Evolutionary conservation across 2,888 invertebrate genomes (phyloP).

Genomic region (Meta bourneti): DNA sequence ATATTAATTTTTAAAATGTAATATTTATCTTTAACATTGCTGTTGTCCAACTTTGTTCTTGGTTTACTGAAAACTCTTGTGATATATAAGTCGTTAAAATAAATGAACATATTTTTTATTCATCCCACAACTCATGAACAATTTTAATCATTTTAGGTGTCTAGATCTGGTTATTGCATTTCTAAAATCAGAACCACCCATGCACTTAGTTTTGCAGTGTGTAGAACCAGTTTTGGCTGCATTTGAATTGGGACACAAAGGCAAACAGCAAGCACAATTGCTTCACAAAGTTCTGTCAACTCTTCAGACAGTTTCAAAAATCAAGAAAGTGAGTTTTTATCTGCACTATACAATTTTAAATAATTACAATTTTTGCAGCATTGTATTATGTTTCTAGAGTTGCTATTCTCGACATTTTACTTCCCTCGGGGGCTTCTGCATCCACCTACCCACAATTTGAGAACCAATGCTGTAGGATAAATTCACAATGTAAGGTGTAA

Average conservation of each 20-base stretch:
- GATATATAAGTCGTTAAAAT: no score
- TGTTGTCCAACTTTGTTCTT: no score
- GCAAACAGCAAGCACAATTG: constrained; percentile 48
- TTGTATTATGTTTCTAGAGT: not conserved
- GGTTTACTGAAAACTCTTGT: no score
- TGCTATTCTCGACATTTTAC: not conserved
- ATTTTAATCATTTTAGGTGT: constrained; percentile 41
- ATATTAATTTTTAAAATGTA: no score
- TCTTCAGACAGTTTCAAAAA: constrained; percentile 29
- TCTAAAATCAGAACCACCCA: constrained; percentile 68
- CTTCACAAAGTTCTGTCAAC: constrained; percentile 57
- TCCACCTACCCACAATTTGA: not conserved
- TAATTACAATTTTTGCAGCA: not conserved
- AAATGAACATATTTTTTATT: no score
- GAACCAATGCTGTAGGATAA: not conserved
- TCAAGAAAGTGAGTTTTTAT: constrained; percentile 59
- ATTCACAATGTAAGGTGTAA: no score
- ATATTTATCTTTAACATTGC: no score
- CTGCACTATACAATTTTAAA: not conserved
- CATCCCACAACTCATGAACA: no score
- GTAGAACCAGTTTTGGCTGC: constrained; percentile 72
- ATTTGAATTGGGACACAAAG: constrained; percentile 51
- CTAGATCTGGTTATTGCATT: constrained; percentile 67
- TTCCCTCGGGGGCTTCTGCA: not conserved
- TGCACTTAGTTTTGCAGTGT: constrained; percentile 61